A percentile compares a stretch with the other conserved stretches of the same genome.
phyloP scores from a whole-genome alignment of 2,113 vertebrate species.

The Caranx ignobilis region DNA sequence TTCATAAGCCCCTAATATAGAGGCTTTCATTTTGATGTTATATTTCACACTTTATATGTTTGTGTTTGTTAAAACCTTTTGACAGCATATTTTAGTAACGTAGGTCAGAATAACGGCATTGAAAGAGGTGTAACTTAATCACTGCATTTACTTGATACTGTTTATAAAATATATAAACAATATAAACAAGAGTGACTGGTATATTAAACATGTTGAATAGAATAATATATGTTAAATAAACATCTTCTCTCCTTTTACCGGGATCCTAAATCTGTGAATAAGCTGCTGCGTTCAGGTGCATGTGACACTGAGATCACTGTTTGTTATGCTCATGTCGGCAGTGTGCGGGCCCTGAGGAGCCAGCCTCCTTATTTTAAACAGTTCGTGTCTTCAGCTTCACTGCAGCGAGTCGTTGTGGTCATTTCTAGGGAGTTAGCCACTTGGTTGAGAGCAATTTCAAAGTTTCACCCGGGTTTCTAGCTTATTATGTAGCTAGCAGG shows the following conservation, averaged over 20 bases:
- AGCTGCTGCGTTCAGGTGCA: conserved; percentile 40
- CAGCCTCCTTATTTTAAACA: background rate
- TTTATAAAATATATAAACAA: too few relatives aligned
- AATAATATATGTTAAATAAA: background rate
- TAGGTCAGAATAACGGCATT: background rate
- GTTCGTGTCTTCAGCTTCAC: background rate
- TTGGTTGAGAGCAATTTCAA: background rate
- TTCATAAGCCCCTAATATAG: background rate
- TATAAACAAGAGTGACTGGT: background rate
- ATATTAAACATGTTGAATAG: background rate
- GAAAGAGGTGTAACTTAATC: background rate
- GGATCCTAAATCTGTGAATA: background rate
- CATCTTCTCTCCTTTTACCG: background rate
- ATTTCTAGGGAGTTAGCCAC: background rate
- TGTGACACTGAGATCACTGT: conserved; percentile 65
- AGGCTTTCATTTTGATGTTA: background rate
- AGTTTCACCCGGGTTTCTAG: background rate
- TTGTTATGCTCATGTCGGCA: conserved; percentile 17
- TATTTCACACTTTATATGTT: background rate
- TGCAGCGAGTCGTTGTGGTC: background rate
- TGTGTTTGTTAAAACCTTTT: background rate
- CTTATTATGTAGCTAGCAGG: conserved; percentile 26
- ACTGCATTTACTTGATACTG: too few relatives aligned
- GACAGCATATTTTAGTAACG: background rate
- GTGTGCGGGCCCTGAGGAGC: conserved; percentile 10